Base-by-base conservation (phyloP, 2,797 vertebrate species). In the Choloepus didactylus region DNA sequence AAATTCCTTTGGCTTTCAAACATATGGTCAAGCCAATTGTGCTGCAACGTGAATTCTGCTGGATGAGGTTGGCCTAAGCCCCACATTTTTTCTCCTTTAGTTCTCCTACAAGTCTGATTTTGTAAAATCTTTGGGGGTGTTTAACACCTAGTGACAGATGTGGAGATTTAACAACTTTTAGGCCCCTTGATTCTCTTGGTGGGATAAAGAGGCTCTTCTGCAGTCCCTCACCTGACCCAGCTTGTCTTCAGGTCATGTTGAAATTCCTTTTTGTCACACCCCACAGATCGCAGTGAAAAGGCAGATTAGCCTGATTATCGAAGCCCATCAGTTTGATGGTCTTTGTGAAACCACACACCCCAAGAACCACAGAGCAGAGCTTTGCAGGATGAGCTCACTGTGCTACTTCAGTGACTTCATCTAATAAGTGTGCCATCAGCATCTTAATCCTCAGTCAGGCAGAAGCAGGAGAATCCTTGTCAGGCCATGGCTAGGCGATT, bases 211-310 rank as follows among this genome's bases (percentile, higher is more conserved):
- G 38, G 23, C 87, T 95, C 96, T 88, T 91, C 38, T 96, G 84
- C 93, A 94, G n/a, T 96, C 94, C 85, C 92, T 96, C 85, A 72
- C 62, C 12, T 96, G 97, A 97, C 97, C 95, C 94, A 96, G 84
- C 84, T 93, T 97, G 95, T 97, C 96, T 98, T 97, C 90, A 96
- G 96, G 77, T 94, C 93, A 27, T 89, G 93, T 18, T 94, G 95
- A 95, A 95, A 97, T 98, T 98, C 94, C 83, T 97, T 93, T 95
- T 96, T 96, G 97, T 98, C 97, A 97, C 91, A 82, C 96, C 95
- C 93, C 96, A 94, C 95, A 97, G 97, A 44, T 96, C 4, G 0
- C 87, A 97, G 97, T 81, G 95, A 97, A 98, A 98, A 95, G 95
- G 93, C 83, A 93, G 97, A 97, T 98, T 97, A 98, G 97, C 73